These are phyloP conservation scores for Pteronotus mesoamericanus DNA, from an alignment of 2,797 vertebrate species.

Conservation along the genomic window DNA sequence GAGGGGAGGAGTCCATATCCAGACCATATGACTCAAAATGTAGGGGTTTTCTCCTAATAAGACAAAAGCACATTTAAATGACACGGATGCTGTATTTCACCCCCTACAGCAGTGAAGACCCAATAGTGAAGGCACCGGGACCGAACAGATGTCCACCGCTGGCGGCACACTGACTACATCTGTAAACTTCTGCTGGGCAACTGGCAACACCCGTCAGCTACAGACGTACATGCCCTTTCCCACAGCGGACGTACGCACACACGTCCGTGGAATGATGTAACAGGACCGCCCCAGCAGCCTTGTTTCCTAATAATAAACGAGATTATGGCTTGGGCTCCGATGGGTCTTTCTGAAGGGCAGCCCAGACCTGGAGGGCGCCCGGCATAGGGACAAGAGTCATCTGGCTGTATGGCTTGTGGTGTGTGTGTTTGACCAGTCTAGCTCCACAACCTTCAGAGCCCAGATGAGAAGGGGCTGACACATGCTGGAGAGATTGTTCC, in stretches of 20 bases:
- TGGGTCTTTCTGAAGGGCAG: background rate
- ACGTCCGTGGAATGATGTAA: accelerated
- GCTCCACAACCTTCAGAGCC: accelerated
- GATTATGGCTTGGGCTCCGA: background rate
- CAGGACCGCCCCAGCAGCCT: accelerated
- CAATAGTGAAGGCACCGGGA: background rate
- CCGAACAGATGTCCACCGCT: background rate
- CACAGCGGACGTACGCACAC: accelerated
- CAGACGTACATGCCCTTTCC: background rate
- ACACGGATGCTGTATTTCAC: accelerated
- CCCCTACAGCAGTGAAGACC: background rate
- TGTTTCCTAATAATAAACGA: background rate
- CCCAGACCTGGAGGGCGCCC: background rate
- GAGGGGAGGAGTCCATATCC: background rate
- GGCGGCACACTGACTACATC: background rate
- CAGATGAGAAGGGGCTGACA: background rate
- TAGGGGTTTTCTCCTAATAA: background rate
- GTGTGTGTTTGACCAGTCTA: background rate
- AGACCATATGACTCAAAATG: background rate
- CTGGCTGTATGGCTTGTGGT: background rate
- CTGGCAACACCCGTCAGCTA: accelerated
- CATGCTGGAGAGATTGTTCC: accelerated
- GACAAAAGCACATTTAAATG: background rate
- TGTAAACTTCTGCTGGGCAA: background rate
- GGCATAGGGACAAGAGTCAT: background rate